Evolutionary conservation across 2,113 vertebrate species (phyloP).

Genomic region (Corythoichthys haematopterus): DNA sequence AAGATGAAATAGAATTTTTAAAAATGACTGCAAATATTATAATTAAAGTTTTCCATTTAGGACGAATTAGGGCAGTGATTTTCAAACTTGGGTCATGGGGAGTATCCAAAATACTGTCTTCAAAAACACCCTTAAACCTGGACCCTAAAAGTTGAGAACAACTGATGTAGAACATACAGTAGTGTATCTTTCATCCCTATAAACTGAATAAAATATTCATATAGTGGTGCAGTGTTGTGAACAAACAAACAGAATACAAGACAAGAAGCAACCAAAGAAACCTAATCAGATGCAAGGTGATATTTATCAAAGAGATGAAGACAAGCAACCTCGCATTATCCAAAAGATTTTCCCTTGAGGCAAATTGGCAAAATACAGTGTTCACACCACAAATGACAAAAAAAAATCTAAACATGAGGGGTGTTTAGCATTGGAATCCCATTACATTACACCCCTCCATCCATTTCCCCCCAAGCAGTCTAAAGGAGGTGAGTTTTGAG

Average conservation of each 20-base stretch:
- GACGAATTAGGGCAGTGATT: too few species aligned
- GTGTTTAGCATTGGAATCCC: conserved; percentile 71
- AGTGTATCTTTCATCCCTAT: background rate
- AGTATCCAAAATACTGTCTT: too few species aligned
- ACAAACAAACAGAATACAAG: background rate
- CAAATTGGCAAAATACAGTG: conserved; percentile 46
- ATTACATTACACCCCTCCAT: conserved; percentile 51
- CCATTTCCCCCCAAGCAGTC: conserved; percentile 45
- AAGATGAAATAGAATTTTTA: too few species aligned
- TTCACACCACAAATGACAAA: conserved; percentile 62
- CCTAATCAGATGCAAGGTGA: conserved; percentile 37
- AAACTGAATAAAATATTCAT: background rate
- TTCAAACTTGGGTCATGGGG: too few species aligned
- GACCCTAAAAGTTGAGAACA: background rate
- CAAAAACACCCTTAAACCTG: too few species aligned
- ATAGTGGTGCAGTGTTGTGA: background rate
- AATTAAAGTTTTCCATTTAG: too few species aligned
- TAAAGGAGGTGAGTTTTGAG: conserved; percentile 45
- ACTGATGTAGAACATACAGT: background rate
- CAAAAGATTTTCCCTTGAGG: conserved; percentile 48
- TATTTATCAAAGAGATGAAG: conserved; percentile 26
- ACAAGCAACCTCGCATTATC: background rate
- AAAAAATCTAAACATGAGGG: conserved; percentile 37
- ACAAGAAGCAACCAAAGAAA: conserved; percentile 21
- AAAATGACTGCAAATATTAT: too few species aligned